Evolutionary conservation across 2,113 vertebrate genomes (phyloP), one percentile per base, ranked within the genome.

Genomic region (Phoenicopterus ruber): DNA sequence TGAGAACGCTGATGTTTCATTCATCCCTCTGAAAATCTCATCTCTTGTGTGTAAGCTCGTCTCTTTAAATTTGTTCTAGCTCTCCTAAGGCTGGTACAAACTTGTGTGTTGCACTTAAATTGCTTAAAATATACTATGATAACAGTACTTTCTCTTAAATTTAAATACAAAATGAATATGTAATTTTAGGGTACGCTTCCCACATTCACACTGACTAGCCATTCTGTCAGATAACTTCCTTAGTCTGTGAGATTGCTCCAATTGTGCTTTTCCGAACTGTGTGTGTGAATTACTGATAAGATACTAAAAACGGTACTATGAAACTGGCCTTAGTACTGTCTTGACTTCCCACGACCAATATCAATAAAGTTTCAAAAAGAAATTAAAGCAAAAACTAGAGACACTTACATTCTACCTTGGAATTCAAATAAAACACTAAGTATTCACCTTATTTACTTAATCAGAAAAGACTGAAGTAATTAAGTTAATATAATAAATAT

Each of bases 1-100:
- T 1, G 2, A 46, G 24, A 63, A 69, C 0, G 0, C 28, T 34
- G 25, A 50, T 22, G 58, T 74, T 70, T 81, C 47, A 46, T 70
- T 81, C 25, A 76, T 26, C 9, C 20, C 12, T 58, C 76, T 63
- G 34, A 55, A 81, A 90, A 58, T 15, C 11, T 25, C 18, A 54
- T 42, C 46, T 54, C 36, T 31, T 79, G 5, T 29, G 11, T 20
- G 9, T 9, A 79, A 63, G 4, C 17, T 66, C 34, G 19, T 44
- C 14, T 55, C n/a, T 54, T 22, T 24, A 17, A 24, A 42, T 47
- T 72, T 54, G 15, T 18, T 44, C 62, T 34, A 52, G 44, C 10
- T 52, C 34, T 70, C 34, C 31, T 59, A 71, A 47, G 21, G 34
- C 22, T 59, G 34, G 38, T 15, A 70, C 13, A 47, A 89, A 63